These are phyloP conservation scores for Leptinotarsa defecta DNA, from an alignment of 1,140 invertebrate genomes.

Conservation along the genomic window DNA sequence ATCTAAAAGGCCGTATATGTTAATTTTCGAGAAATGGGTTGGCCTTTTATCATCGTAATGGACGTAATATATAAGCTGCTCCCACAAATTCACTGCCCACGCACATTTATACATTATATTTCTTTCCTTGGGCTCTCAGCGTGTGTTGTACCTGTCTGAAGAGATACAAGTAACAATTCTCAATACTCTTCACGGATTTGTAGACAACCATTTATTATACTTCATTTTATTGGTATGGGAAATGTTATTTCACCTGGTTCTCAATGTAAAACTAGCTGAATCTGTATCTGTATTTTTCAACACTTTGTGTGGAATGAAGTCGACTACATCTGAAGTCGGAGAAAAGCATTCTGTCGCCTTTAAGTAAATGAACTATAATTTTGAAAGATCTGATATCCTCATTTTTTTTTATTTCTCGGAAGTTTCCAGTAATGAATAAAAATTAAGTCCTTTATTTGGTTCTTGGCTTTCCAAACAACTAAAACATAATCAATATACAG, in stretches of 20 bases:
- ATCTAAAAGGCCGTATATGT: not conserved
- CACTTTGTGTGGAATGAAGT: too few species aligned
- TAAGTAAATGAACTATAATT: too few species aligned
- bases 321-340: too few species aligned
- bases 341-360: too few species aligned
- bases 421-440: too few species aligned
- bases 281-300: too few species aligned
- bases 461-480: too few species aligned
- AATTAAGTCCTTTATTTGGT: too few species aligned
- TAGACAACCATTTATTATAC: not conserved
- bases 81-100: conserved; percentile 7
- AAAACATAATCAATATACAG: too few species aligned
- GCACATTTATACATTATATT: not conserved
- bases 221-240: not conserved
- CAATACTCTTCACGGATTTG: not conserved
- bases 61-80: not conserved
- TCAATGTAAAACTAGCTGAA: not conserved
- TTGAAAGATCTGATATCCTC: too few species aligned
- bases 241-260: not conserved
- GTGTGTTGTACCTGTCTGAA: conserved; percentile 4
- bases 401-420: too few species aligned
- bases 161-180: not conserved
- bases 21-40: not conserved
- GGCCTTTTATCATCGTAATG: not conserved
- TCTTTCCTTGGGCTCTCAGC: not conserved